Conservation (phyloP, 2,888 invertebrate genomes). For the Chirona hameri region DNA sequence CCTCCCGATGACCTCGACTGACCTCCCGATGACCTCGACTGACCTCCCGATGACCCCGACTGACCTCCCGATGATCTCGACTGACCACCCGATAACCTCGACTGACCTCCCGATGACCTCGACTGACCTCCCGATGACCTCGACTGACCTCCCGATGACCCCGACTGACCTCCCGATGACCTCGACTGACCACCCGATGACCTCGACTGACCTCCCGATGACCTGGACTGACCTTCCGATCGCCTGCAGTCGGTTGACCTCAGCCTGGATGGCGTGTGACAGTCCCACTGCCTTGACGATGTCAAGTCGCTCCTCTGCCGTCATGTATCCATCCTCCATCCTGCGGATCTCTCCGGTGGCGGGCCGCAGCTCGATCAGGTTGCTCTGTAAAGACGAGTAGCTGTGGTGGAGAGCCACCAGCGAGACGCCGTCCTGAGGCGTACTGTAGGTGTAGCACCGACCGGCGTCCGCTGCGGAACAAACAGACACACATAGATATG, state of each 20-base stretch:
- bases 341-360: not conserved
- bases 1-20: no score
- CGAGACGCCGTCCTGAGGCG: no score
- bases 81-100: no score
- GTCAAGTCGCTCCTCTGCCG: not conserved
- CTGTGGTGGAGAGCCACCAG: not conserved
- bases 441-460: not conserved
- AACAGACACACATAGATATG: not conserved
- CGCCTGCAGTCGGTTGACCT: not conserved
- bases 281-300: not conserved
- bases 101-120: no score
- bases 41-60: no score
- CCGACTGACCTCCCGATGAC: no score
- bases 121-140: no score
- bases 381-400: not conserved
- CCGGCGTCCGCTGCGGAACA: not conserved
- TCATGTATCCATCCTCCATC: not conserved
- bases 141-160: no score
- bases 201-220: no score
- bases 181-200: no score
- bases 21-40: no score
- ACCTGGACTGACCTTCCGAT: constrained; percentile 3
- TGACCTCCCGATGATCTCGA: no score
- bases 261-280: constrained; percentile 2
- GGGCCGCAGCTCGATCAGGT: not conserved